Evolutionary conservation across 2,113 vertebrate genomes (phyloP).

Genomic region (Pseudorhombus dupliciocellatus): DNA sequence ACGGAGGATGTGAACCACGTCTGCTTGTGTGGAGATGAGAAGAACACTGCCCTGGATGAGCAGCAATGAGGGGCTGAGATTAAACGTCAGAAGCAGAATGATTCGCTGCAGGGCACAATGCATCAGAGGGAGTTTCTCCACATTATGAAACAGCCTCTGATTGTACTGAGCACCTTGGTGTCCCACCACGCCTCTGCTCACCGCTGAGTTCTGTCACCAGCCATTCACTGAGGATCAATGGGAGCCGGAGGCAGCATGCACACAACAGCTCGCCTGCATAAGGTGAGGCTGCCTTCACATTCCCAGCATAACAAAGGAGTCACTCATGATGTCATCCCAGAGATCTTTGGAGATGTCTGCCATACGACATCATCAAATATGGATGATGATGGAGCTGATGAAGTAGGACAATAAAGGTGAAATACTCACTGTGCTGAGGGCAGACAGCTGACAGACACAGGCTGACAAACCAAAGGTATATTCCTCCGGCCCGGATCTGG

Average conservation of each 20-base stretch:
- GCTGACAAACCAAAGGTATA: conserved; percentile 25
- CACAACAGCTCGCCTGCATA: conserved; percentile 52
- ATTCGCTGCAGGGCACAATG: not conserved
- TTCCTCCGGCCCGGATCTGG: conserved; percentile 41
- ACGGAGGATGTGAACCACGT: conserved; percentile 33
- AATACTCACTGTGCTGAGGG: conserved; percentile 67
- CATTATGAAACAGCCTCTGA: conserved; percentile 59
- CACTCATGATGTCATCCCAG: conserved; percentile 52
- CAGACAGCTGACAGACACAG: conserved; percentile 47
- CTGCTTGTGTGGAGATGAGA: conserved; percentile 37
- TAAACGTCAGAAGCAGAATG: conserved; percentile 26
- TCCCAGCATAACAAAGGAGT: conserved; percentile 68
- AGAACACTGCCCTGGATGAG: conserved; percentile 20
- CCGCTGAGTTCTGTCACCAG: conserved; percentile 33
- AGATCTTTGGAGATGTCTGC: conserved; percentile 57
- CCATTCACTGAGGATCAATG: conserved; percentile 31
- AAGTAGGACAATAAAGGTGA: conserved; percentile 18
- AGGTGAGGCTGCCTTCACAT: conserved; percentile 60
- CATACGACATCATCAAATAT: conserved; percentile 24
- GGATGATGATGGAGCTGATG: conserved; percentile 9
- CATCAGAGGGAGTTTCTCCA: conserved; percentile 37
- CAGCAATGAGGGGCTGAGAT: conserved; percentile 10
- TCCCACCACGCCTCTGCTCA: conserved; percentile 50
- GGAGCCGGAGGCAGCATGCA: conserved; percentile 30
- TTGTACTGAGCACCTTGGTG: conserved; percentile 29